Base-by-base conservation (phyloP, 2,113 vertebrate genomes). In the Mobula hypostoma region DNA sequence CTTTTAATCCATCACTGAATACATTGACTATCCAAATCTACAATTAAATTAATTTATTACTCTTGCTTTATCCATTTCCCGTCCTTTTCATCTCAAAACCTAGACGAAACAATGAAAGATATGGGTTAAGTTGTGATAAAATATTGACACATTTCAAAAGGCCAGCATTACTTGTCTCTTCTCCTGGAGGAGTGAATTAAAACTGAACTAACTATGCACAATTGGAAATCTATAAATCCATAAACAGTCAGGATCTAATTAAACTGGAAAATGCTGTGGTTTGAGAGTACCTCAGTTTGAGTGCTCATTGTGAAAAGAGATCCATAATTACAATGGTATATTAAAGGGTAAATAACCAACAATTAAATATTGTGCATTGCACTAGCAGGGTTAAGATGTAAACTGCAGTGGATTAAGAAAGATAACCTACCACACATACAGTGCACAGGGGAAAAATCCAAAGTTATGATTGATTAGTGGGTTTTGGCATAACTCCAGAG, bases 181-280 rank as follows among this genome's bases (percentile, higher is more conserved):
- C 61, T 40, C 90, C 90, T 92, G 66, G 90, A 40, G 66, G 68
- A 72, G 68, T 17, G 32, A 92, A 72, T 92, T 92, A 72, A 70
- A 72, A 72, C 36, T 92, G 29, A 48, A 32, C 36, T 72, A 40
- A 92, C 72, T 92, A 32, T 92, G 90, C 66, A 40, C 72, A 72
- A 92, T 72, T 92, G 90, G 66, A 32, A 92, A 92, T 92, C 90
- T 92, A 92, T 92, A 92, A 72, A 72, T 66, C 68, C 66, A 48
- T 70, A 92, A 92, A 40, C 68, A 66, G 24, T 72, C 68, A 92
- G 36, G 72, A 92, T 72, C 66, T 92, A 92, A 92, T 92, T 92
- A 92, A 92, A 40, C 72, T 74, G 90, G 90, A 66, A 92, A 92
- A 92, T n/a, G 66, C 36, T 36, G 90, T 72, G 66, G 36, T 72